Base-by-base conservation (phyloP, 2,888 invertebrate species). In the Apocheima hispidaria region DNA sequence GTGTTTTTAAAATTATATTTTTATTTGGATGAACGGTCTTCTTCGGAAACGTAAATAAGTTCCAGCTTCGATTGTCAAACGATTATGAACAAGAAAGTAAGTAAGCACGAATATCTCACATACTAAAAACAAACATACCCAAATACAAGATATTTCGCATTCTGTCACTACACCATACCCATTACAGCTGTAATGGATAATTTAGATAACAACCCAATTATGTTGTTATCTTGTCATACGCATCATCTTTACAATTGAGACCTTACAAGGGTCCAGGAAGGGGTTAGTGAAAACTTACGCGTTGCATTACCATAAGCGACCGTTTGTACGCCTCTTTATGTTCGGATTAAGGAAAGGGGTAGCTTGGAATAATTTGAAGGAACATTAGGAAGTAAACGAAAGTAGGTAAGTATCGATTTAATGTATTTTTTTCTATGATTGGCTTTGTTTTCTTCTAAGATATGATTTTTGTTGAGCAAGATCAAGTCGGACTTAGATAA, bases 251-350 rank as follows among this genome's bases (percentile, higher is more conserved):
- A 51, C 51, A 40, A 30, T 40, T n/a, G 28, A 30, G 51, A 40
- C 28, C 40, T 40, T 1, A n/a, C 18, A 20, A 40, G 51, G 51
- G 40, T 18, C 49, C 28, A 9, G 6, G 51, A 40, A 28, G 46
- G 50, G 51, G 18, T 51, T 40, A 51, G 51, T 49, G 49, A 21
- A 49, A 51, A 51, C 51, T 51, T 51, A 51, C 40, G 51, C 21
- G 18, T 16, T 21, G 40, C 18, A 51, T 51, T 51, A 51, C 23
- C 51, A 51, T 51, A 51, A 51, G 4, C 51, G 28, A 3, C 9
- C 21, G 35, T 26, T 28, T 26, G 44, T 16, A 14, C 30, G 43
- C 6, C 30, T 30, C 9, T 1, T 2, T 12, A 9, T 30, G 10
- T 16, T 14, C 10, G 44, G 33, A 33, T 33, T 4, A 21, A 41